Evolutionary conservation across 53 echinoderm and acorn worm species (phyloP).

Genomic region (Paracentrotus lividus): DNA sequence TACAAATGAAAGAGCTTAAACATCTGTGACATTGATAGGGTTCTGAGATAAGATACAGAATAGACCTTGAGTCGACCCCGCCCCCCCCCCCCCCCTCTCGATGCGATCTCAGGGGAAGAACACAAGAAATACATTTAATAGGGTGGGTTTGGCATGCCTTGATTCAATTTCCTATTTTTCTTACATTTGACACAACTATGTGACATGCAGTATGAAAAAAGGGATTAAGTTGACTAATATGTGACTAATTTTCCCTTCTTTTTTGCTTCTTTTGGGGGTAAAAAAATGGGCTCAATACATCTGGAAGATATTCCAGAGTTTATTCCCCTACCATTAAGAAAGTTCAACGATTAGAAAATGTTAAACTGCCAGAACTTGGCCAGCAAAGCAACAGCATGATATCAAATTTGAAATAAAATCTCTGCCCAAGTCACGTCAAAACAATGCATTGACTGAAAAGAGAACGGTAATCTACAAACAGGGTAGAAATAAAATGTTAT

Average conservation of each 20-base stretch:
- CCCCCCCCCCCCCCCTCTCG: background rate
- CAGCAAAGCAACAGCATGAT: too few species aligned
- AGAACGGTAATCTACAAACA: too few species aligned
- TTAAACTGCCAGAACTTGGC: too few species aligned
- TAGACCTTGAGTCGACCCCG: background rate
- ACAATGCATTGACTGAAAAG: too few species aligned
- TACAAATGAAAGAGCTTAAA: too few species aligned
- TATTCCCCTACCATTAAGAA: background rate
- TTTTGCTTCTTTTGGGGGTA: background rate
- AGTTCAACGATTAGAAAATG: too few species aligned
- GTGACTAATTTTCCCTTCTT: background rate
- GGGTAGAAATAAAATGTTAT: too few species aligned
- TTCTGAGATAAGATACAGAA: background rate
- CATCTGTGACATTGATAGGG: background rate
- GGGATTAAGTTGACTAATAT: slow-evolving; percentile 33
- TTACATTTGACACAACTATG: slow-evolving; percentile 24
- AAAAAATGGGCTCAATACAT: background rate
- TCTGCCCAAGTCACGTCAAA: too few species aligned
- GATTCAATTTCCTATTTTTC: slow-evolving; percentile 51
- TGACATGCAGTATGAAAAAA: slow-evolving; percentile 12
- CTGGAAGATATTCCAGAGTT: background rate
- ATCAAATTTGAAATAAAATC: too few species aligned
- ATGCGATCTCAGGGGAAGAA: background rate
- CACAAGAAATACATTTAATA: background rate
- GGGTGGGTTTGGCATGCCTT: slow-evolving; percentile 42